Base-by-base conservation (phyloP, 2,113 vertebrate species). In the Ceratotherium simum region DNA sequence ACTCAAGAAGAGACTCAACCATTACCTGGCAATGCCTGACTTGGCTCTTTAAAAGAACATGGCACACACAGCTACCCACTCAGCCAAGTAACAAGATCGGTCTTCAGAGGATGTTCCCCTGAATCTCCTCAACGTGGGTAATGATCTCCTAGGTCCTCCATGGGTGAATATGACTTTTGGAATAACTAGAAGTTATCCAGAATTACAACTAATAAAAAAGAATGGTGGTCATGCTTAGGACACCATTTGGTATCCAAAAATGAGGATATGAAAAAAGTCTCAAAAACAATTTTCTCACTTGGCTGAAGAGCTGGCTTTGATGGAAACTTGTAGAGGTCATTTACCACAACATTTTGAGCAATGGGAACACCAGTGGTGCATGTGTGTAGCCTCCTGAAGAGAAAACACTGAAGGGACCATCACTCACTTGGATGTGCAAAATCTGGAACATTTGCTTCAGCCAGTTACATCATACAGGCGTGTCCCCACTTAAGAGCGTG, bases 181-280 rank as follows among this genome's bases (percentile, higher is more conserved):
- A 98, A 90, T 78, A 85, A 81, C 58, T 29, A 51, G 5, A 92
- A 67, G 8, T 83, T 75, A 93, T 33, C 29, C 58, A 62, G 42
- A 83, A 95, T 83, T 39, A 75, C 11, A 87, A 76, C 9, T 56
- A 79, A 60, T n/a, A 46, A 88, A 62, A 36, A 62, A 78, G 16
- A 29, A 13, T 0, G 20, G n/a, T 46, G 33, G 46, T 21, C 62
- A 96, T 62, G 67, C 62, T 79, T 79, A n/a, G 20, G 42, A 76
- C 1, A 25, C 1, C 76, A 58, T 21, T 29, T 69, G 67, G 60
- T 36, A 62, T 75, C 31, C 62, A 56, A 93, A 91, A 67, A 72
- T 1, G 14, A 54, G n/a, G 36, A 62, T 88, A 51, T 64, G 14
- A 86, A 42, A 80, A 69, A n/a, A 29, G 36, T 56, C 58, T 90